Evolutionary conservation across 1,140 invertebrate species (phyloP).

Genomic region (Gryllus bimaculatus): DNA sequence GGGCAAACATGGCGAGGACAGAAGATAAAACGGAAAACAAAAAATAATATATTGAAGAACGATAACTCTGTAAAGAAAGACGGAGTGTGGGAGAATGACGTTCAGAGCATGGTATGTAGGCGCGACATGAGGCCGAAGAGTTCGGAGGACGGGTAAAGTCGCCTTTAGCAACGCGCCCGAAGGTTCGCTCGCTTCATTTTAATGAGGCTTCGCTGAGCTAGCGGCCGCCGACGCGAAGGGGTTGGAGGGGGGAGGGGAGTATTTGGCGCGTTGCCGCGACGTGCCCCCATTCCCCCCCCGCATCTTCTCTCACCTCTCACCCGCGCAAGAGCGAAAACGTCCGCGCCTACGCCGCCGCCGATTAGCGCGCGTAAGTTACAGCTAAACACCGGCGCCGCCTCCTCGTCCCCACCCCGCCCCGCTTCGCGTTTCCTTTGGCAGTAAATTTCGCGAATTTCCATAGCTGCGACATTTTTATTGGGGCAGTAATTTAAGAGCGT

Average conservation of each 20-base stretch:
- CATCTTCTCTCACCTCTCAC: background rate
- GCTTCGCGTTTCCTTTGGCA: background rate
- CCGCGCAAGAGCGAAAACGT: no score
- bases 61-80: no score
- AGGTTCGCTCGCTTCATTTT: background rate
- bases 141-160: no score
- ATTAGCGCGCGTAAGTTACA: background rate
- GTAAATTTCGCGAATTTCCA: constrained; percentile 1
- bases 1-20: no score
- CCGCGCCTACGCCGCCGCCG: no score
- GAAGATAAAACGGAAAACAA: no score
- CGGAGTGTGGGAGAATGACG: no score
- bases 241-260: no score
- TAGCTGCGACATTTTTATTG: background rate
- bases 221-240: background rate
- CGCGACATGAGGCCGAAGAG: no score
- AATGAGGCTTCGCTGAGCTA: background rate
- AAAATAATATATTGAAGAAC: no score
- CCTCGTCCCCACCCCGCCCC: no score
- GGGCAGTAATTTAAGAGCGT: background rate
- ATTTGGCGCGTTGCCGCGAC: background rate
- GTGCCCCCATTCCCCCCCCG: background rate
- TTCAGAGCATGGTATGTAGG: no score
- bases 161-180: background rate
- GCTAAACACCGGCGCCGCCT: background rate